Evolutionary conservation across 2,888 invertebrate species (phyloP).

Genomic region (Punctoribates punctum): DNA sequence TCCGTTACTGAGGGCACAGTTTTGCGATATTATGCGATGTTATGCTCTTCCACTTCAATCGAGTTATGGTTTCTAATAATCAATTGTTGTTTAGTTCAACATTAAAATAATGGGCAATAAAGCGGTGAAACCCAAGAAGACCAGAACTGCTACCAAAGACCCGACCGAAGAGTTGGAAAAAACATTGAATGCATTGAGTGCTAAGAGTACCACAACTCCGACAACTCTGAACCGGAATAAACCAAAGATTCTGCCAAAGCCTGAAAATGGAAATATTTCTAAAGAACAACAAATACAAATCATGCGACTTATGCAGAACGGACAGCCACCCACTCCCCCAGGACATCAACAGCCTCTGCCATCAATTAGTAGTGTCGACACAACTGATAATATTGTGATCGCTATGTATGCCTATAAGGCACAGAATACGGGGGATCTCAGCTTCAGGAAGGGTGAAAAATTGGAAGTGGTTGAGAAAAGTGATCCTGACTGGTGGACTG

Average conservation of each 20-base stretch:
- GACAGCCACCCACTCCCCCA: background rate
- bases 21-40: background rate
- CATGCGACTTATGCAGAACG: background rate
- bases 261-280: background rate
- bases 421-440: constrained; percentile 35
- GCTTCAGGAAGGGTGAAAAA: constrained; percentile 39
- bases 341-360: background rate
- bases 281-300: background rate
- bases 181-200: background rate
- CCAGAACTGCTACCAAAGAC: background rate
- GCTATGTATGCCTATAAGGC: constrained; percentile 41
- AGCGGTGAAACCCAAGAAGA: background rate
- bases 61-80: background rate
- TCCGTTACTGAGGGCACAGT: background rate
- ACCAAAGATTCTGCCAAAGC: background rate
- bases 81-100: background rate
- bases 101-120: constrained; percentile 14
- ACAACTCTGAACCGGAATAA: background rate
- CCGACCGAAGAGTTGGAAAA: background rate
- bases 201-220: background rate
- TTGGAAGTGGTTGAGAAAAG: constrained; percentile 39
- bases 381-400: constrained; percentile 43
- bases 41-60: too few species aligned
- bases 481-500: constrained; percentile 42
- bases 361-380: too few species aligned